Percentiles rank a stretch among this genome's conserved stretches.
Conservation (phyloP, 64 coral and sea anemone species). For the Platygyra sinensis region DNA sequence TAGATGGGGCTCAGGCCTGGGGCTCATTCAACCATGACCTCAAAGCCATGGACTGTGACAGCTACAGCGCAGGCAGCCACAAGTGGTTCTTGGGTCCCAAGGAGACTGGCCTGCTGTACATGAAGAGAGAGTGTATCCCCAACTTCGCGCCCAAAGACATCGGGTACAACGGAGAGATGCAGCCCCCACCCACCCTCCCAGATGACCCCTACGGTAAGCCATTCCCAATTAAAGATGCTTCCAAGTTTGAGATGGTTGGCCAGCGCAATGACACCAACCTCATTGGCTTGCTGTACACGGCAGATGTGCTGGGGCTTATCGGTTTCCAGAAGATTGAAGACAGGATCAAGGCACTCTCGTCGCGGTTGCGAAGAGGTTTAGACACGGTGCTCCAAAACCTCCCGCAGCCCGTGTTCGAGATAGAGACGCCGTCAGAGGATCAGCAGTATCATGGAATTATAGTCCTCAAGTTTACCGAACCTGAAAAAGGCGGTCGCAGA, state of each 20-base stretch:
- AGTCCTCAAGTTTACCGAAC: slow-evolving; percentile 7
- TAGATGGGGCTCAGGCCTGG: slow-evolving; percentile 45
- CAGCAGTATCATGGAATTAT: neutral
- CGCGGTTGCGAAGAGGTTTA: neutral
- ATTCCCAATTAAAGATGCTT: neutral
- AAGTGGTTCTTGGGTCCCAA: slow-evolving; percentile 55
- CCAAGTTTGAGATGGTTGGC: slow-evolving; percentile 37
- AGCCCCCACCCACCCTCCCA: slow-evolving; percentile 12
- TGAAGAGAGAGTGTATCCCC: slow-evolving; percentile 22
- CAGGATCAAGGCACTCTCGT: slow-evolving; percentile 11
- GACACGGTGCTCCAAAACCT: neutral
- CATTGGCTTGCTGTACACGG: slow-evolving; percentile 31
- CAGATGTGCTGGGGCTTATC: slow-evolving; percentile 37
- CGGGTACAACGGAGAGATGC: slow-evolving; percentile 41
- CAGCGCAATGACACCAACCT: slow-evolving; percentile 30
- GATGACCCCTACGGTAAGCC: neutral
- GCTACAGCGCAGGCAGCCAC: slow-evolving; percentile 30
- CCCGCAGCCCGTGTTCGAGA: neutral
- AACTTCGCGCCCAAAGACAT: slow-evolving; percentile 50
- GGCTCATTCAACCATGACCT: slow-evolving; percentile 32
- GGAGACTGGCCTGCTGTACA: slow-evolving; percentile 52
- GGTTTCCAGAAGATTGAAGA: slow-evolving; percentile 25
- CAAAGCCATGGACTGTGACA: slow-evolving; percentile 21
- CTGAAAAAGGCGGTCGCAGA: neutral
- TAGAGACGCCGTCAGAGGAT: neutral